Evolutionary conservation across 1,140 invertebrate genomes (phyloP).

Genomic region (Drosophila nebulosa): DNA sequence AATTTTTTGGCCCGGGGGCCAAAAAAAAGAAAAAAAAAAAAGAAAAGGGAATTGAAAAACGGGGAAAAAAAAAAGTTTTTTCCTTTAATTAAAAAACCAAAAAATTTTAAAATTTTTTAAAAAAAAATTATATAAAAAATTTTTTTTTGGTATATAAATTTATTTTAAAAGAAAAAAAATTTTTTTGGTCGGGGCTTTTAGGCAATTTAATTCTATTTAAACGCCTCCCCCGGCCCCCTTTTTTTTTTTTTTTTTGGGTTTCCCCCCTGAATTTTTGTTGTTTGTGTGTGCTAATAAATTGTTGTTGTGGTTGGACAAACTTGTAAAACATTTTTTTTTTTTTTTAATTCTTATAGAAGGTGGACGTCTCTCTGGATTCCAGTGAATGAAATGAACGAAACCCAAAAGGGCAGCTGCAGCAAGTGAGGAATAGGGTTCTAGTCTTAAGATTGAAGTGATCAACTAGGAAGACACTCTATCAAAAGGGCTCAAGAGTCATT

Average conservation of each 20-base stretch:
- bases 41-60: no score
- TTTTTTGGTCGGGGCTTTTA: no score
- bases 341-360: slow-evolving; percentile 18
- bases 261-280: neutral
- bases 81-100: no score
- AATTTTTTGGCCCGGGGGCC: neutral
- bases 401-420: neutral
- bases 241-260: no score
- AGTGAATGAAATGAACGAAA: neutral
- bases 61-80: no score
- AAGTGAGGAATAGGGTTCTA: neutral
- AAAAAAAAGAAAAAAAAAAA: neutral
- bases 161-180: no score
- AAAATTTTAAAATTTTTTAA: no score
- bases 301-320: slow-evolving; percentile 43
- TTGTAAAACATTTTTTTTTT: slow-evolving; percentile 40
- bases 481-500: no score
- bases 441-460: neutral
- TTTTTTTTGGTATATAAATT: no score
- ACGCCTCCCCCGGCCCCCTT: slow-evolving; percentile 7
- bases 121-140: no score
- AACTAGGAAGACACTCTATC: neutral
- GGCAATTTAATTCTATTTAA: slow-evolving; percentile 58
- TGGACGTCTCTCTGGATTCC: neutral
- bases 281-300: slow-evolving; percentile 42